phyloP scores from a whole-genome alignment of 2,797 vertebrate genomes.

The Chromobotia macracanthus region DNA sequence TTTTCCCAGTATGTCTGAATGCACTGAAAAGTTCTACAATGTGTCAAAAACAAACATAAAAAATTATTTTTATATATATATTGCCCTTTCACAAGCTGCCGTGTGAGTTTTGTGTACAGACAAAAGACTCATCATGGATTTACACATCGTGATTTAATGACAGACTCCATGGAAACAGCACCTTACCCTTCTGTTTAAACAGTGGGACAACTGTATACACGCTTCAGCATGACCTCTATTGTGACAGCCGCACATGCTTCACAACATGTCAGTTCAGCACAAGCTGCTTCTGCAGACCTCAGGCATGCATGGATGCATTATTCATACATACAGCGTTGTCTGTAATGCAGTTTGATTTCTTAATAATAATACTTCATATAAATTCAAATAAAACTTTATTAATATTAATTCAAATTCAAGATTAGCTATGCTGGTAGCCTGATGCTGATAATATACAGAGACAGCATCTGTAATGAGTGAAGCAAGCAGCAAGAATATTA shows the following conservation, averaged over 20 bases:
- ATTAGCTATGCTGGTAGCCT: no score
- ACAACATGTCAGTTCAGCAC: conserved; percentile 47
- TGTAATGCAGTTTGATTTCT: not conserved
- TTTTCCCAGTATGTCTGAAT: not conserved
- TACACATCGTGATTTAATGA: not conserved
- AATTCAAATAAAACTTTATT: no score
- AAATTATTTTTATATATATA: no score
- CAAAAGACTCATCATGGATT: not conserved
- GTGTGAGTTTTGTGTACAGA: not conserved
- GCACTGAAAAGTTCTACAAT: not conserved
- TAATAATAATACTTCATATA: not conserved
- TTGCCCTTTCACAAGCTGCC: not conserved
- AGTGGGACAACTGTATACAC: conserved; percentile 40
- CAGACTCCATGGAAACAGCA: conserved; percentile 1
- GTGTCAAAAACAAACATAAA: not conserved
- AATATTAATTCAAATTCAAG: no score
- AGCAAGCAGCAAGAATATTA: not conserved
- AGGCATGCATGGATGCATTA: conserved; percentile 61
- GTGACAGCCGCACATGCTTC: conserved; percentile 51
- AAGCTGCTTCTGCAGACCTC: conserved; percentile 44
- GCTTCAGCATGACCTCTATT: conserved; percentile 1
- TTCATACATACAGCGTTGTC: conserved; percentile 44
- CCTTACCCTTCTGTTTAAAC: conserved; percentile 9
- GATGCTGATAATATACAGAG: no score
- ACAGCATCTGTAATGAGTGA: no score